Base-by-base conservation (phyloP, 2,888 invertebrate genomes). In the Dynastes grantii region DNA sequence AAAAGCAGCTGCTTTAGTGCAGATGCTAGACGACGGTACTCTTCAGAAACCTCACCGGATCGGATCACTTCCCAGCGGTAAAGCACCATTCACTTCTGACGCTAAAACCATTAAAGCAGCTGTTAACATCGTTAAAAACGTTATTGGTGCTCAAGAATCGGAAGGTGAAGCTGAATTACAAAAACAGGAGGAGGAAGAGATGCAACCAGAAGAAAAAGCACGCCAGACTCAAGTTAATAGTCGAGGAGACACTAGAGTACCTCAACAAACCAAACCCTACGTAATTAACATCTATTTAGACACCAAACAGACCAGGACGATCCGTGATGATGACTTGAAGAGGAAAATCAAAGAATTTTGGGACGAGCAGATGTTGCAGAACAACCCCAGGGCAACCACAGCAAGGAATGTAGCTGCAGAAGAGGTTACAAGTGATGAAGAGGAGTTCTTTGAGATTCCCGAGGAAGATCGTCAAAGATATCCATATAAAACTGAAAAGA, bases 251-350 rank as follows among this genome's bases (percentile, higher is more conserved):
- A 45, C 13, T n/a, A 53, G 16, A n/a, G 22, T 8, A 3, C 5
- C 55, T 8, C 40, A 29, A 61, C 11, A 49, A 27, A 61, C 29
- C 3, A 63, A 75, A 11, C 73, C 73, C 0, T 78, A 65, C 40
- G 73, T 78, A 2, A 58, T 78, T 29, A 78, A 78, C 16, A 75
- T 78, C 22, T 78, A 75, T 58, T 40, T 78, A 22, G 75, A 78
- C n/a, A 78, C 78, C 6, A 73, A 78, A 40, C 78, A 75, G 55
- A 64, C 53, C 2, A 75, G 65, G 40, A 75, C 29, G 6, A 16
- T 55, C 16, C 40, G 53, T 5, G 73, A 75, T 40, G 49, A n/a
- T 3, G 73, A 75, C 27, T 45, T 75, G 1, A 75, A 75, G 29
- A 45, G 61, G 61, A 75, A 75, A 61, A 75, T 75, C 11, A 61